These are phyloP conservation scores for Hyalella azteca DNA, from an alignment of 2,888 invertebrate genomes.

Conservation along the genomic window DNA sequence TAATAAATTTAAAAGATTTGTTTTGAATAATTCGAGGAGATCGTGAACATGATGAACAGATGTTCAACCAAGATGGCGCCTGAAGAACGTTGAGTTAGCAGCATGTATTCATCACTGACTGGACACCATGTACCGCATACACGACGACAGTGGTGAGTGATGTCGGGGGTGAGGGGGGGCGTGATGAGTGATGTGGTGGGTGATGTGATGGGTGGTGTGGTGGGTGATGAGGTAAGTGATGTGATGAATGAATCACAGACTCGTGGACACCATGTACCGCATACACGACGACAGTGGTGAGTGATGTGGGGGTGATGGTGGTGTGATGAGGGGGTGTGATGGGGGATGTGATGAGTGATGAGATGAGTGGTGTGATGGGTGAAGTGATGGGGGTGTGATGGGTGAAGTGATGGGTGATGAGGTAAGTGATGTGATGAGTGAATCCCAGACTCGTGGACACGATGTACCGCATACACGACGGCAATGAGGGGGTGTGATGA, in stretches of 20 bases:
- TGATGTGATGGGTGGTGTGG: neutral
- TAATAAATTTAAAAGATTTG: no score
- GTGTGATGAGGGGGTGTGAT: neutral
- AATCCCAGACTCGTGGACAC: neutral
- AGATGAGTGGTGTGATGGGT: neutral
- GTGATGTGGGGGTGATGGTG: neutral
- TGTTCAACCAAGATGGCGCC: no score
- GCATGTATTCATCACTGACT: no score
- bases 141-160: neutral
- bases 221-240: neutral
- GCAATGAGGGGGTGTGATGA: neutral
- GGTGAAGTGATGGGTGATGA: neutral
- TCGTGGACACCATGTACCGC: no score
- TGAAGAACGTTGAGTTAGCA: no score
- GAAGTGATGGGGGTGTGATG: neutral
- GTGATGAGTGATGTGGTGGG: neutral
- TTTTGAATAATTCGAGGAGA: no score
- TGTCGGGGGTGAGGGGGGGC: neutral
- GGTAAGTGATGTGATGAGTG: neutral
- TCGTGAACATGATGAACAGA: no score
- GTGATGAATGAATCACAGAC: neutral
- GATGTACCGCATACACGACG: no score
- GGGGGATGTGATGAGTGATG: neutral
- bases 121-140: no score
- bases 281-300: neutral